These are phyloP conservation scores for Peromyscus aztecus DNA, from an alignment of 2,797 vertebrate species.

Conservation along the genomic window DNA sequence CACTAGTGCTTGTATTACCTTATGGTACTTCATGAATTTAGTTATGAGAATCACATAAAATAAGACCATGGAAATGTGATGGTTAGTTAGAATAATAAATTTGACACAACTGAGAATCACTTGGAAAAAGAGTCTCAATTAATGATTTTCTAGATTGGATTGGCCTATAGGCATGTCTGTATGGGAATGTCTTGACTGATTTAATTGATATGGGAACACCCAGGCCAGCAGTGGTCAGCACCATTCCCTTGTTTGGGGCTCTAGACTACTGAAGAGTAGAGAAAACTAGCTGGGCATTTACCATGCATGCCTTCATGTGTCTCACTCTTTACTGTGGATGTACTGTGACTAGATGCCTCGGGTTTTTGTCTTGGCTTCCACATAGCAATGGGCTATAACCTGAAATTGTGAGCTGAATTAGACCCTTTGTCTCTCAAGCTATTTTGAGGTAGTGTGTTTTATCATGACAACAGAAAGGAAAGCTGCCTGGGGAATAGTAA, in stretches of 20 bases:
- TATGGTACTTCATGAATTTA: background rate
- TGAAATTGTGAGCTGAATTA: background rate
- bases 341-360: background rate
- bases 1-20: background rate
- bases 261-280: background rate
- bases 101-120: background rate
- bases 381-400: background rate
- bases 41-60: background rate
- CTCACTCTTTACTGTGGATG: background rate
- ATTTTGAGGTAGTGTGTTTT: no score
- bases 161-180: background rate
- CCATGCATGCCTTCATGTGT: background rate
- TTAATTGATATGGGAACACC: background rate
- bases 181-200: background rate
- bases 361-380: background rate
- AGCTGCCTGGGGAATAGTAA: background rate
- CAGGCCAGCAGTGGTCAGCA: background rate
- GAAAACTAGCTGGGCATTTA: background rate
- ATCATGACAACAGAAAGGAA: background rate
- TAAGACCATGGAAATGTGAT: background rate
- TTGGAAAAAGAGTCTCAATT: background rate
- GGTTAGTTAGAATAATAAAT: background rate
- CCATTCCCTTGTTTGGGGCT: background rate
- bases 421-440: background rate
- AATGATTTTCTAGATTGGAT: background rate